A percentile compares a stretch with the other conserved stretches of the same genome.
phyloP scores from a whole-genome alignment of 2,888 invertebrate species.

The Argyresthia goedartella region DNA sequence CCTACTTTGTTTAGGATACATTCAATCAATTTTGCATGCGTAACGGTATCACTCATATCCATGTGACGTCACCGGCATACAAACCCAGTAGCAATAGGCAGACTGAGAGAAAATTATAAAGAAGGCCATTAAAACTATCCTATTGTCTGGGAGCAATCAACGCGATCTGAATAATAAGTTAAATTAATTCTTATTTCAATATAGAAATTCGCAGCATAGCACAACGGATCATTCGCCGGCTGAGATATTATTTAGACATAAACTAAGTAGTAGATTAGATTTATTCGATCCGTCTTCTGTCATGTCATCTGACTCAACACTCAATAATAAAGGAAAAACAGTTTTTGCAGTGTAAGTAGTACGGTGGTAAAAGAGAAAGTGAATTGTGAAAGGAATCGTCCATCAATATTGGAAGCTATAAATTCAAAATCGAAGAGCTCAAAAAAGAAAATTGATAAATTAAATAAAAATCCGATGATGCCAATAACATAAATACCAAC shows the following conservation, averaged over 20 bases:
- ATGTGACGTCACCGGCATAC: slow-evolving; percentile 6
- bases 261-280: slow-evolving; percentile 11
- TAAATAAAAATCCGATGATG: background rate
- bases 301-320: background rate
- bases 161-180: background rate
- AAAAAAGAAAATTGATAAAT: background rate
- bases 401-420: background rate
- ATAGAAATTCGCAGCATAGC: slow-evolving; percentile 6
- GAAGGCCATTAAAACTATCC: slow-evolving; percentile 5
- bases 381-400: background rate
- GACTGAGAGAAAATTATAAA: slow-evolving; percentile 6
- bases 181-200: slow-evolving; percentile 5
- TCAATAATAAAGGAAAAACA: background rate
- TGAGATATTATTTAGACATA: slow-evolving; percentile 11
- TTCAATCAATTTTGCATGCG: slow-evolving; percentile 4
- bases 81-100: slow-evolving; percentile 7
- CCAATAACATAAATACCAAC: background rate
- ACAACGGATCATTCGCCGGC: slow-evolving; percentile 15
- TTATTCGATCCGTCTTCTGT: background rate
- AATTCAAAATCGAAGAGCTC: background rate
- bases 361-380: background rate
- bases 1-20: slow-evolving; percentile 4
- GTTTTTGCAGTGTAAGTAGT: background rate
- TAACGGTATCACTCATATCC: slow-evolving; percentile 7
- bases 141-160: slow-evolving; percentile 3